Base-by-base conservation (phyloP, 2,888 invertebrate species). In the Hydropsyche betteni region DNA sequence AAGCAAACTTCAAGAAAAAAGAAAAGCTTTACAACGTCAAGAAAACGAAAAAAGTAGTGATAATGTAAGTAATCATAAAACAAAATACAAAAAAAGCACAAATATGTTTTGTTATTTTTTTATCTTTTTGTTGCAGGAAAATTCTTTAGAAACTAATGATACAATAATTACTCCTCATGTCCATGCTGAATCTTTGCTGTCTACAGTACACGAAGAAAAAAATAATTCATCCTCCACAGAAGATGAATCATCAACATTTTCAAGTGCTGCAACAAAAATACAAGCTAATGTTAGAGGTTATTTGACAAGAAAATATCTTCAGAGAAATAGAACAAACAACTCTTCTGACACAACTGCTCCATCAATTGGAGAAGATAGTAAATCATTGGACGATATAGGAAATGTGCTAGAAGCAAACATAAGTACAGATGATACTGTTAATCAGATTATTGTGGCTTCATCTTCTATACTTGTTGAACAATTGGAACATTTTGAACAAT, bases 201-300 rank as follows among this genome's bases (percentile, higher is more conserved):
- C 87, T 82, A 88, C 88, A 8, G 87, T 88, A n/a, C 87, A 87
- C 74, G 88, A 88, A 81, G 88, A 88, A 81, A 87, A 87, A 79
- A 77, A 77, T 16, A 87, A 87, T 33, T 87, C 88, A 0, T 81
- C 86, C 75, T 88, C 88, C 34, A 87, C 87, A 36, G 88, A 88
- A 77, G 88, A 88, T 79, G 87, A 87, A 10, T 87, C 87, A 14
- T 79, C 78, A 5, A 86, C 86, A 33, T 80, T 88, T 75, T 88
- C 88, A 33, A 88, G 88, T 81, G 90, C 89, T 16, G 91, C 91
- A 51, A 90, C 89, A 3, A 89, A 89, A 80, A 91, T 92, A 80
- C 92, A 92, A 84, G 90, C 91, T 5, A 90, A 91, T 69, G 90
- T 92, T 68, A 86, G 92, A 77, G 92, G 92, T 2, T 92, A 89